A percentile compares a stretch with the other conserved stretches of the same genome.
Evolutionary conservation across 2,797 vertebrate species (phyloP).

Genomic region (Ficedula albicollis): DNA sequence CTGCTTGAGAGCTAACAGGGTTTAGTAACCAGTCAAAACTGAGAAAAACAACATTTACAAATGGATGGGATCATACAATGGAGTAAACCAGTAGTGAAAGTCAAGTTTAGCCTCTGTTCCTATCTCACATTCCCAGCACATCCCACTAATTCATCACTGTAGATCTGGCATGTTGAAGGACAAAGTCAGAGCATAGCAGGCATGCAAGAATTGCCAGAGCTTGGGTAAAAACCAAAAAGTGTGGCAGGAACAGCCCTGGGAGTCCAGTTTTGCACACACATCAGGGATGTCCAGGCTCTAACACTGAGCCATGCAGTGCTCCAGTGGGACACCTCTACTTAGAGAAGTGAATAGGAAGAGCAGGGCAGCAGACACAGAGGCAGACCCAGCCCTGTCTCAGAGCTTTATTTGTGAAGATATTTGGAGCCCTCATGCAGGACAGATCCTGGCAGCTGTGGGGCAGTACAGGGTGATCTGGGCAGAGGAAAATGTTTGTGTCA

Average conservation of each 20-base stretch:
- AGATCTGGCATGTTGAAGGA: background rate
- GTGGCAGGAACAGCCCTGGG: fast-evolving
- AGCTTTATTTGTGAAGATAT: background rate
- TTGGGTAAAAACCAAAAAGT: background rate
- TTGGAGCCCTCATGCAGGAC: background rate
- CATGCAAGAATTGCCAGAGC: background rate
- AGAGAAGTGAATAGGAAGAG: background rate
- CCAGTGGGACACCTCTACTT: background rate
- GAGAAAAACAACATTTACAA: background rate
- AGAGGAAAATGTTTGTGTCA: background rate
- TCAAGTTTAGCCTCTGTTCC: background rate
- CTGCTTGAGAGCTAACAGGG: background rate
- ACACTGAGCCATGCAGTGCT: background rate
- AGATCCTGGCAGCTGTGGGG: background rate
- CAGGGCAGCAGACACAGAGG: background rate
- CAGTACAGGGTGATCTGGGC: background rate
- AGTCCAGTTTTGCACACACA: background rate
- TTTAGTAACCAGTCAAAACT: constrained; percentile 30
- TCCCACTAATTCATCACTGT: background rate
- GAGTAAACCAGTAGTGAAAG: background rate
- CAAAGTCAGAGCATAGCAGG: background rate
- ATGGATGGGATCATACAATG: background rate
- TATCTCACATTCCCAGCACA: background rate
- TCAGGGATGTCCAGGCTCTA: background rate
- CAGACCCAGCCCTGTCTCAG: background rate